These are phyloP conservation scores for Eubasilissa splendida DNA, from an alignment of 2,888 invertebrate genomes.

Conservation along the genomic window DNA sequence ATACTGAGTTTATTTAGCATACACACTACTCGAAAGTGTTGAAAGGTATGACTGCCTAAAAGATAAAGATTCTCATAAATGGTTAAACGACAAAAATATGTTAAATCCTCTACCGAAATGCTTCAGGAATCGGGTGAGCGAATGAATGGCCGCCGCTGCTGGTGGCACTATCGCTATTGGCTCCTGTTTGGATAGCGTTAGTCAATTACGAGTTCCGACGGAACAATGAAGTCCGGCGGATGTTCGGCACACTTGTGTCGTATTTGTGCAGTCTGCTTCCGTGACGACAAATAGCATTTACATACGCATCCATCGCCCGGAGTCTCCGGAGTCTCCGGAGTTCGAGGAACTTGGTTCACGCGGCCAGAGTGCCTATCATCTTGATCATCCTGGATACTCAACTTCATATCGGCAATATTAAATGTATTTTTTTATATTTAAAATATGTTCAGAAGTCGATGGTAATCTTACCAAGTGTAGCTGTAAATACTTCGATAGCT, in stretches of 20 bases:
- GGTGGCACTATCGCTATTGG: not conserved
- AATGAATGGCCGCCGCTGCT: too few relatives aligned
- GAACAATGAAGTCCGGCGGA: conserved; percentile 40
- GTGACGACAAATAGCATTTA: conserved; percentile 27
- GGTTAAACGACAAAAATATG: too few relatives aligned
- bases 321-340: not conserved
- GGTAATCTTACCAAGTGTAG: too few relatives aligned
- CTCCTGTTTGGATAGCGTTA: conserved; percentile 25
- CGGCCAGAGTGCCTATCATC: not conserved
- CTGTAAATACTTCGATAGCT: too few relatives aligned
- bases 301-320: conserved; percentile 4
- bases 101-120: too few relatives aligned
- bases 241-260: conserved; percentile 39
- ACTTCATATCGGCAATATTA: too few relatives aligned
- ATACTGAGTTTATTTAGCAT: too few relatives aligned
- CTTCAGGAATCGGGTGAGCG: too few relatives aligned
- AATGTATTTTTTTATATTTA: too few relatives aligned
- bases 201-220: conserved; percentile 17
- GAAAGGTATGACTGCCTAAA: too few relatives aligned
- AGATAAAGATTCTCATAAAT: too few relatives aligned
- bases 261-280: conserved; percentile 48
- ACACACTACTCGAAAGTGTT: too few relatives aligned
- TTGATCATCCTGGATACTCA: not conserved
- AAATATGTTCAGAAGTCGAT: not conserved
- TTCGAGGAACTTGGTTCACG: not conserved